Evolutionary conservation across 2,797 vertebrate species (phyloP).

Genomic region (Anabas testudineus): DNA sequence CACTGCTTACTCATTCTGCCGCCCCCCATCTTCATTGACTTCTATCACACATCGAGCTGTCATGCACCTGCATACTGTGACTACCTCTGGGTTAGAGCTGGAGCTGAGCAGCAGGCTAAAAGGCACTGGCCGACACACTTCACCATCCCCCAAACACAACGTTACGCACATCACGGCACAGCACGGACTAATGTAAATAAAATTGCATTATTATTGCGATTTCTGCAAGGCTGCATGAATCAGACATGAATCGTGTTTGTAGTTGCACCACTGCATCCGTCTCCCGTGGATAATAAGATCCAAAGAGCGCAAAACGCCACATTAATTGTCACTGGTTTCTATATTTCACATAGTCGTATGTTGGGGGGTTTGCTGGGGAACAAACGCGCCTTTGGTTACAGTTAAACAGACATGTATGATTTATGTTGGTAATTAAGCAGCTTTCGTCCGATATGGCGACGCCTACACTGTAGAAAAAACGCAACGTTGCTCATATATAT

Average conservation of each 20-base stretch:
- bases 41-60: constrained; percentile 78
- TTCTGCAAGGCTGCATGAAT: constrained; percentile 27
- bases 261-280: constrained; percentile 11
- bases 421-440: constrained; percentile 22
- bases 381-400: background rate
- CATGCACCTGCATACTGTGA: constrained; percentile 79
- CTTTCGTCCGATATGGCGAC: constrained; percentile 46
- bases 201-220: constrained; percentile 20
- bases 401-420: constrained; percentile 9
- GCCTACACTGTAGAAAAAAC: constrained; percentile 28
- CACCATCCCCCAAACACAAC: constrained; percentile 39
- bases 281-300: background rate
- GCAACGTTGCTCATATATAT: constrained; percentile 30
- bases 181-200: constrained; percentile 55
- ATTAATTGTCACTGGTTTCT: background rate
- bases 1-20: constrained; percentile 87
- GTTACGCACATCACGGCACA: constrained; percentile 45
- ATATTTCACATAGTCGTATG: background rate
- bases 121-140: constrained; percentile 24
- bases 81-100: constrained; percentile 60
- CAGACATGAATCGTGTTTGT: constrained; percentile 16
- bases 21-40: constrained; percentile 85
- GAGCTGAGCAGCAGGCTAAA: constrained; percentile 35
- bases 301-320: background rate
- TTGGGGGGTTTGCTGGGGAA: background rate